Evolutionary conservation across 2,113 vertebrate species (phyloP), one percentile per base, ranked within the genome.

Genomic region (Lagopus leucura): DNA sequence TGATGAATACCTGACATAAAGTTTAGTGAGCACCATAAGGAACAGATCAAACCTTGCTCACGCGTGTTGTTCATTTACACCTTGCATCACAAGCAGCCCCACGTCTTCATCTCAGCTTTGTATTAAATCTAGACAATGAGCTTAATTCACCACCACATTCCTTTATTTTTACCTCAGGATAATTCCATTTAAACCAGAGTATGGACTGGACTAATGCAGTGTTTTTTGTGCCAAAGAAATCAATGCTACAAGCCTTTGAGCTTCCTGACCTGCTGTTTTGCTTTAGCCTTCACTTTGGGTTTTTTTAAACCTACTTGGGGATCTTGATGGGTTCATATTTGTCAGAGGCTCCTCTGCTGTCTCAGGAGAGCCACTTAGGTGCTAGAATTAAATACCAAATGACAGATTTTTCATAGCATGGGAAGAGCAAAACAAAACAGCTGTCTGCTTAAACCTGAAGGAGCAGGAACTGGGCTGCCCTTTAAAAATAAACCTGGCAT

Each of bases 401-500:
- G 95, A 94, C 93, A 93, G 88, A 95, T 93, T 89, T 97, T 94
- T 95, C 94, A 94, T 94, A 92, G 92, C 94, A 94, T 69, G 88
- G 90, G 95, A 94, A 93, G 92, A 96, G 63, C 92, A 95, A 95
- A 97, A 89, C 93, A 95, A 95, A 97, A 95, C 82, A 93, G 83
- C 95, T 91, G 92, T 96, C 93, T 94, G 90, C 76, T 92, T 73
- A 95, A 97, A 94, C 84, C 86, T 96, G 95, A 95, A 93, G 86
- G 86, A 89, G 82, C 93, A 96, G 96, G 95, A 97, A 96, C 92
- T 85, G 73, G 79, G 27, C 89, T 89, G 89, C 82, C 94, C 92
- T 97, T 96, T 96, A 89, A 96, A 97, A 97, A 97, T 97, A 97
- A 97, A 96, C 94, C 82, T 95, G 92, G 92, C 82, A 69, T 47